Conservation (phyloP, 2,888 invertebrate species). For the Diloba caeruleocephala region DNA sequence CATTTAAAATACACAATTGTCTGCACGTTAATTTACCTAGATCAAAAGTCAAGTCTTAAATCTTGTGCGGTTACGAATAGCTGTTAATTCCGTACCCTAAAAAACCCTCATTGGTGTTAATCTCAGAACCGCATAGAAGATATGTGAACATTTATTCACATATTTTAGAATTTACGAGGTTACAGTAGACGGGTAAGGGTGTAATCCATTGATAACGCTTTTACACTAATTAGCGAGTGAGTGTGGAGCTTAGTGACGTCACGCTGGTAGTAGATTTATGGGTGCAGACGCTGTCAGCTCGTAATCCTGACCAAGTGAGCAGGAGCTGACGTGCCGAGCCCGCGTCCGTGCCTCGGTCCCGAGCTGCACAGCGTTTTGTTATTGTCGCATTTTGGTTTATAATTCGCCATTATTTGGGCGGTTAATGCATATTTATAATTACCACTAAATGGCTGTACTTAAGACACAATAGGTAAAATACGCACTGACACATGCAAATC, state of each 20-base stretch:
- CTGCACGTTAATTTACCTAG: conserved; percentile 7
- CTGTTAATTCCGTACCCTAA: conserved; percentile 29
- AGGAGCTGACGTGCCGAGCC: conserved; percentile 50
- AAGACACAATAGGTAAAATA: too few relatives aligned
- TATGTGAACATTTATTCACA: conserved; percentile 45
- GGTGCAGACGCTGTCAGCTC: conserved; percentile 66
- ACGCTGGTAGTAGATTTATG: conserved; percentile 79
- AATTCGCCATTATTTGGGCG: conserved; percentile 7
- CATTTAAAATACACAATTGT: not conserved
- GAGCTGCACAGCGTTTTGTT: conserved; percentile 1
- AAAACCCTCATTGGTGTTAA: conserved; percentile 46
- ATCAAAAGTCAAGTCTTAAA: conserved; percentile 23
- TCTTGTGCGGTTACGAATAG: conserved; percentile 36
- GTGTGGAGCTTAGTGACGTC: conserved; percentile 76
- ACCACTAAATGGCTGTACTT: too few relatives aligned
- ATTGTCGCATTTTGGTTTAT: too few relatives aligned
- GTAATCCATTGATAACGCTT: conserved; percentile 75
- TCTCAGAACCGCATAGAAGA: conserved; percentile 47
- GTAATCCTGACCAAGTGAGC: conserved; percentile 66
- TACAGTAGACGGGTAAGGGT: conserved; percentile 45
- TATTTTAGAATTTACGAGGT: conserved; percentile 52
- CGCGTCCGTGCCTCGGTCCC: conserved; percentile 7
- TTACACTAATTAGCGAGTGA: conserved; percentile 81
- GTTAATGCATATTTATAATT: not conserved
- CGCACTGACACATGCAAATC: not conserved